Base-by-base conservation (phyloP, 2,888 invertebrate species). In the Morpho deidamia region DNA sequence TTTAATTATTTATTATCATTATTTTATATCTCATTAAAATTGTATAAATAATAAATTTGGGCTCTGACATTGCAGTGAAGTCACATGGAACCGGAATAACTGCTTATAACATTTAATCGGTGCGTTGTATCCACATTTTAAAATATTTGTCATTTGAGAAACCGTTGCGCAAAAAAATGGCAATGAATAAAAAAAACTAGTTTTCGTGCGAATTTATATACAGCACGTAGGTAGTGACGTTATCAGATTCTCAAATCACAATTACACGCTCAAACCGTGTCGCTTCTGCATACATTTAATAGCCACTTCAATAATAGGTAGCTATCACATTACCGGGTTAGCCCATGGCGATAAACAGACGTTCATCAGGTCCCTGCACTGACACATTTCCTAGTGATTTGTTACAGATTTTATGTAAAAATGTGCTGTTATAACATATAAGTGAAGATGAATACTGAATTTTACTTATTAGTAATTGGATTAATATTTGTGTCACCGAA, bases 301-400 rank as follows among this genome's bases (percentile, higher is more conserved):
- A 38, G 23, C 40, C 38, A 46, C 40, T 42, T 37, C 8, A 42
- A 34, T 51, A 43, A 45, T 45, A 45, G 51, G 33, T 33, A n/a
- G 32, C 9, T 38, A 34, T 12, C 53, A 50, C 53, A 57, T 57
- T 57, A 57, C 46, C 39, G 53, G 45, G 38, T 48, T 37, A 51
- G 44, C 43, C 54, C 14, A 35, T 37, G 38, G 37, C 32, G 11
- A 47, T 49, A 58, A 57, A 60, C 59, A 60, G 59, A 57, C 34
- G 40, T 35, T 41, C 43, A 34, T 33, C 52, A 50, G 55, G 32
- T 39, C 41, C 42, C 49, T 44, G 11, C 35, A 33, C 23, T 38
- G 10, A 33, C 50, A 34, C 45, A 48, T 45, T 45, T 42, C n/a
- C 45, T 14, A 11, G 42, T 9, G 47, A 32, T 11, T 3, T 7